Evolutionary conservation across 2,797 vertebrate genomes (phyloP), one percentile per base, ranked within the genome.

Genomic region (Peromyscus aztecus): DNA sequence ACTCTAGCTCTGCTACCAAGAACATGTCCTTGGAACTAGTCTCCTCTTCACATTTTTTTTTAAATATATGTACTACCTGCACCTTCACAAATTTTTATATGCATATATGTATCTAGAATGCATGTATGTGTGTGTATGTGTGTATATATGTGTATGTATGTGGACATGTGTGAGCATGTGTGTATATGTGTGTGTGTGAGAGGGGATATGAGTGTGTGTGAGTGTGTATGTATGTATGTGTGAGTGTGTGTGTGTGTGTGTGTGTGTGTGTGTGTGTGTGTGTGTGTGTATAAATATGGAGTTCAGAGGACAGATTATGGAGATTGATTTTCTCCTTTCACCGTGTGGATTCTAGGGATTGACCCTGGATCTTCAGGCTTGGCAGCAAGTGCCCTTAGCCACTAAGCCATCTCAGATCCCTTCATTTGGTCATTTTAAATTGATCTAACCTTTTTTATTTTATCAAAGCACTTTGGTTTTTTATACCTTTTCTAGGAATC

Each of bases 361-460:
- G 24, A 61, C 31, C 55, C 49, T 3, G 7, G 24, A n/a, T 40
- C 52, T 89, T 59, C 37, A 73, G n/a, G 16, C 24, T 73, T 57
- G 8, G 23, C 52, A 84, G n/a, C 24, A n/a, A 29, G n/a, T 6
- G 0, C 37, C 49, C 40, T 73, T 57, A 31, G n/a, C 27, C 24
- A 73, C 67, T 89, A 40, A 24, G 17, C 17, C 55, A 76, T 34
- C 52, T 31, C 52, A 57, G 21, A 37, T 6, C 6, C 84, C 71
- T 23, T 5, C 29, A 46, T 86, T 92, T 43, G 71, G 69, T 81
- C 75, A 81, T 76, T 96, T 96, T 80, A 91, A 91, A 91, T 89
- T 89, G 10, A 84, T 40, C n/a, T 65, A 75, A 6, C 24, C 43
- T 23, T 73, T 90, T 67, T 78, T 16, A 84, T 73, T 59, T 49